Evolutionary conservation across 2,888 invertebrate genomes (phyloP).

Genomic region (Siphlonurus alternatus): DNA sequence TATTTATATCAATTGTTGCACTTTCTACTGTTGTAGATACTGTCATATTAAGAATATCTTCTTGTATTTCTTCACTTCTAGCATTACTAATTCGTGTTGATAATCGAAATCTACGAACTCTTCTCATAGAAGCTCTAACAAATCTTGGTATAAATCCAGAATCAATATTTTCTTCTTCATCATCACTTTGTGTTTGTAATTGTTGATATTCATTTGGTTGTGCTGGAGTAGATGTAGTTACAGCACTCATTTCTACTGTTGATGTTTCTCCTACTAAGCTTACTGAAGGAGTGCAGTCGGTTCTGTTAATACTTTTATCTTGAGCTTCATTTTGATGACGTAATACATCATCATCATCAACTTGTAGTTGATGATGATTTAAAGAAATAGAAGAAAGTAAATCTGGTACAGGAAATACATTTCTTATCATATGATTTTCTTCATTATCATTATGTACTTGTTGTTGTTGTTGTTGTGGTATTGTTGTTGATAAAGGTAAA

Average conservation of each 20-base stretch:
- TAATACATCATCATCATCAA: background rate
- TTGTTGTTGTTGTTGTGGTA: too few species aligned
- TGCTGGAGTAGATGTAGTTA: too few species aligned
- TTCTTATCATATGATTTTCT: background rate
- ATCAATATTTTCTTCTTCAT: background rate
- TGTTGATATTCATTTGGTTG: background rate
- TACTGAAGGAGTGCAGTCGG: background rate
- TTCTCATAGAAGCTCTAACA: background rate
- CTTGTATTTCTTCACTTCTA: background rate
- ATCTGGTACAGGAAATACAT: background rate
- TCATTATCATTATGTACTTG: too few species aligned
- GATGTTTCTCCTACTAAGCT: background rate
- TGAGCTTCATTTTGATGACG: background rate
- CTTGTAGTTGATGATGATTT: background rate
- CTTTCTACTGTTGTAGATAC: background rate
- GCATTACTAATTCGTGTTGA: background rate
- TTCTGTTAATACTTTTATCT: background rate
- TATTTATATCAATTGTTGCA: background rate
- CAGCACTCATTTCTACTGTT: background rate
- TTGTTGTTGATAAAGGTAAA: too few species aligned
- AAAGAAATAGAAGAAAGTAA: background rate
- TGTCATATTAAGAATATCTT: background rate
- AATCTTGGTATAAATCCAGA: background rate
- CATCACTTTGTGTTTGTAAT: background rate
- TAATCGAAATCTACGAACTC: background rate